These are phyloP conservation scores for Pachyrhynchus sulphureomaculatus DNA, from an alignment of 1,140 invertebrate species.

Conservation along the genomic window DNA sequence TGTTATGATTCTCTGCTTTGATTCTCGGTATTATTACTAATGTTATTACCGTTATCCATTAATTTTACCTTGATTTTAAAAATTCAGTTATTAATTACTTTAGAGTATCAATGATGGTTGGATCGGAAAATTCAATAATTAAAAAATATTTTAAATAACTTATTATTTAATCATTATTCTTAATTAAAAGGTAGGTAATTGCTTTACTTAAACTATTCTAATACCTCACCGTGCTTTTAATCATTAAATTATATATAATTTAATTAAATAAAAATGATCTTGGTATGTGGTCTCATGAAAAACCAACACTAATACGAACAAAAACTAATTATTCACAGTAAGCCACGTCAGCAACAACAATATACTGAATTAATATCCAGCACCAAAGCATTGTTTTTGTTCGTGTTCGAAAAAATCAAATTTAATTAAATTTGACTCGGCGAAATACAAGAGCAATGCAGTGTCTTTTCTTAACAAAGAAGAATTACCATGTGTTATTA, in stretches of 20 bases:
- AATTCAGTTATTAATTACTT: too few relatives aligned
- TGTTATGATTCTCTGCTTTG: too few relatives aligned
- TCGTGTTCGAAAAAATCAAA: constrained; percentile 1
- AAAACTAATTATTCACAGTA: constrained; percentile 7
- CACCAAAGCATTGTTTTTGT: neutral
- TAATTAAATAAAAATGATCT: constrained; percentile 7
- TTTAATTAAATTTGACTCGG: constrained; percentile 8
- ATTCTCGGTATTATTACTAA: too few relatives aligned
- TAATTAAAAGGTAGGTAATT: too few relatives aligned
- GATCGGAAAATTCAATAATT: too few relatives aligned
- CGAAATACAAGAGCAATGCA: neutral
- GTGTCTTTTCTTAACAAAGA: neutral
- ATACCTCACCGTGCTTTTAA: neutral
- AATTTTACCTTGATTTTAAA: too few relatives aligned
- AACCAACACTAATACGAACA: constrained; percentile 3
- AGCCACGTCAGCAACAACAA: constrained; percentile 5
- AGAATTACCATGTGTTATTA: too few relatives aligned
- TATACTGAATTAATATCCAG: constrained; percentile 4
- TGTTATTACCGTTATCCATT: too few relatives aligned
- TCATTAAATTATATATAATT: constrained; percentile 5
- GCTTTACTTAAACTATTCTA: neutral
- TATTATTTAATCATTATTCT: too few relatives aligned
- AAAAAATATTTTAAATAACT: too few relatives aligned
- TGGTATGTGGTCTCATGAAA: constrained; percentile 4
- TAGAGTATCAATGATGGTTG: too few relatives aligned